Percentiles rank a stretch among this genome's conserved stretches.
Conservation (phyloP, 2,113 vertebrate species). For the Tiliqua scincoides region DNA sequence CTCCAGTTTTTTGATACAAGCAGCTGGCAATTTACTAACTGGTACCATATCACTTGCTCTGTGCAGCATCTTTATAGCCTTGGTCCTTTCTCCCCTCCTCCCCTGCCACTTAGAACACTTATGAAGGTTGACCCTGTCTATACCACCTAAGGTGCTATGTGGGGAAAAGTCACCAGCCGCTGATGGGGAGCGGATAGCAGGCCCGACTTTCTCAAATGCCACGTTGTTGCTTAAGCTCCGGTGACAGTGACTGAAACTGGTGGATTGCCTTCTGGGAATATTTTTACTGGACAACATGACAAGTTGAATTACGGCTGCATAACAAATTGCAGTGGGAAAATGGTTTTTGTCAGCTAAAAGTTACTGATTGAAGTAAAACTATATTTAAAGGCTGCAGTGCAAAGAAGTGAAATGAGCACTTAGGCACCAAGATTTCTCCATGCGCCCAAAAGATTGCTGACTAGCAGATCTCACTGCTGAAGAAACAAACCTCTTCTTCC, state of each 20-base stretch:
- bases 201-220: conserved; percentile 48
- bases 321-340: conserved; percentile 69
- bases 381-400: conserved; percentile 61
- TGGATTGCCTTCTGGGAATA: conserved; percentile 64
- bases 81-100: conserved; percentile 7
- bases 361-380: conserved; percentile 67
- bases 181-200: conserved; percentile 51
- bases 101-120: conserved; percentile 42
- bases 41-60: neutral
- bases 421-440: neutral
- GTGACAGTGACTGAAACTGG: conserved; percentile 61
- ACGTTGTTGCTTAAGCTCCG: conserved; percentile 50
- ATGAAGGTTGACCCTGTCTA: conserved; percentile 43
- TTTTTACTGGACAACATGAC: conserved; percentile 62
- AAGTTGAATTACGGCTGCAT: conserved; percentile 66
- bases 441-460: neutral
- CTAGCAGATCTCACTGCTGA: neutral
- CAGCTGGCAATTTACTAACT: neutral
- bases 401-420: conserved; percentile 2
- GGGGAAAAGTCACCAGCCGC: conserved; percentile 21
- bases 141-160: conserved; percentile 38
- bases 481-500: neutral
- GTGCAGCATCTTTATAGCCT: conserved; percentile 1
- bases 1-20: neutral
- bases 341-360: conserved; percentile 69